A percentile compares a stretch with the other conserved stretches of the same genome.
Conservation (phyloP, 2,113 vertebrate genomes). For the Strix aluco region DNA sequence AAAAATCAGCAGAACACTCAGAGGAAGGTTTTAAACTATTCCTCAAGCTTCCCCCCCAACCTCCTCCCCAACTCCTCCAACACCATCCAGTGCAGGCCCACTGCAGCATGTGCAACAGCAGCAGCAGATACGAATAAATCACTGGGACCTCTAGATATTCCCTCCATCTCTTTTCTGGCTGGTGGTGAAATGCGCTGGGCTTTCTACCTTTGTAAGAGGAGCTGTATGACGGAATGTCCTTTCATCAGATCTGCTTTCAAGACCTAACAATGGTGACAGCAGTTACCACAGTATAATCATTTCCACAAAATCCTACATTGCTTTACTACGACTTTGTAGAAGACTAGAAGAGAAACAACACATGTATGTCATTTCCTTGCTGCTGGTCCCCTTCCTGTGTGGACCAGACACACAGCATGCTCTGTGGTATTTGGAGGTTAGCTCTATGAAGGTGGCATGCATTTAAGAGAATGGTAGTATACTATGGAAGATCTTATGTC, state of each 20-base stretch:
- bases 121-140: not conserved
- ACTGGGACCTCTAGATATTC: fast-evolving
- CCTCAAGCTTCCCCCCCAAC: not conserved
- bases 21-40: not conserved
- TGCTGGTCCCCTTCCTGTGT: not conserved
- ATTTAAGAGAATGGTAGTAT: not conserved
- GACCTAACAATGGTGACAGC: not conserved
- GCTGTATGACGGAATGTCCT: not conserved
- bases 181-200: not conserved
- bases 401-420: not conserved
- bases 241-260: not conserved
- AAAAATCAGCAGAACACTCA: not conserved
- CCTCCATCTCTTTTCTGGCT: not conserved
- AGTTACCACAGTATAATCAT: not conserved
- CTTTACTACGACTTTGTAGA: not conserved
- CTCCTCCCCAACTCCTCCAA: not conserved
- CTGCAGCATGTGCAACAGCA: not conserved
- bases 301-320: not conserved
- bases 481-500: not conserved
- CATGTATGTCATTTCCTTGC: no score
- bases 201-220: not conserved
- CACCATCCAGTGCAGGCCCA: not conserved
- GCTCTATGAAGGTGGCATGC: fast-evolving
- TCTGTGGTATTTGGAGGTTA: not conserved
- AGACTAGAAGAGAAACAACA: not conserved